A percentile compares a stretch with the other conserved stretches of the same genome.
phyloP scores from a whole-genome alignment of 1,140 invertebrate genomes.

The Protaetia brevitarsis region DNA sequence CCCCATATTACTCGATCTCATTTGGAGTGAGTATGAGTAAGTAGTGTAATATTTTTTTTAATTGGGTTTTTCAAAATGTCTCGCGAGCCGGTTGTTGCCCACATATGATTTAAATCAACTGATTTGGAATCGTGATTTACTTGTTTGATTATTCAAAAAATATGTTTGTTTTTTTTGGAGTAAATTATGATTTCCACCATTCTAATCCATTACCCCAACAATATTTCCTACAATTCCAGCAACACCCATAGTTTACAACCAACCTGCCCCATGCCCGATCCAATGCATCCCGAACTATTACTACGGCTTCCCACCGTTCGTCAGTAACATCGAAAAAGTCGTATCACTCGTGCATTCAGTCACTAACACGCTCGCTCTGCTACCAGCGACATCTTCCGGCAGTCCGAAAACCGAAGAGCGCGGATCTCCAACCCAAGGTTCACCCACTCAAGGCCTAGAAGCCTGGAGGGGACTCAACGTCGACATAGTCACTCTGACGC shows the following conservation, averaged over 20 bases:
- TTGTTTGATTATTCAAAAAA: too few relatives aligned
- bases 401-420: constrained; percentile 54
- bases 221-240: constrained; percentile 72
- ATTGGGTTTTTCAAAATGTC: too few relatives aligned
- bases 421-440: constrained; percentile 49
- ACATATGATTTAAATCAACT: too few relatives aligned
- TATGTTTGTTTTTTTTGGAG: constrained; percentile 50
- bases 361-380: constrained; percentile 3
- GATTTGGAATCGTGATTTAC: too few relatives aligned
- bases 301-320: not conserved
- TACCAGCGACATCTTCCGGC: constrained; percentile 38
- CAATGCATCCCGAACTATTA: not conserved
- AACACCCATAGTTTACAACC: constrained; percentile 64
- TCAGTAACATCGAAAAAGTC: not conserved
- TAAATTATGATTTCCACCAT: constrained; percentile 65
- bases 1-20: too few relatives aligned
- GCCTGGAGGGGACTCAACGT: constrained; percentile 61
- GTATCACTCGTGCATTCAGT: not conserved
- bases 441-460: constrained; percentile 50
- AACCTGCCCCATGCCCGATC: not conserved
- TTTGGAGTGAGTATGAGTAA: too few relatives aligned
- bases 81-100: too few relatives aligned
- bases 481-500: constrained; percentile 58
- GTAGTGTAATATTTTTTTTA: too few relatives aligned
- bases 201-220: too few relatives aligned